Evolutionary conservation across 1,140 invertebrate genomes (phyloP), one percentile per base, ranked within the genome.

Genomic region (Anastrepha obliqua): DNA sequence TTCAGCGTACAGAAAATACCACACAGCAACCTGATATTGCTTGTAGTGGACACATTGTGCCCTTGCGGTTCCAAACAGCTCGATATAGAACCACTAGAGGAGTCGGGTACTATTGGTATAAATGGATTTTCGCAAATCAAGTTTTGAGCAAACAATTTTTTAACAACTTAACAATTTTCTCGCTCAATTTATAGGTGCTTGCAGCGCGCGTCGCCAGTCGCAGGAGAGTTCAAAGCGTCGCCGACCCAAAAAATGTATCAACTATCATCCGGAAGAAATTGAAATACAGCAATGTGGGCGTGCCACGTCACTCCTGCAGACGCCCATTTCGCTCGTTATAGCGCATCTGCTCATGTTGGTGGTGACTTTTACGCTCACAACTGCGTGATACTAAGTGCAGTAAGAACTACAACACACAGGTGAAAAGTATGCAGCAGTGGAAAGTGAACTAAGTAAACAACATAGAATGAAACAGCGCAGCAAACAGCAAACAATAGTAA

Each of bases 1-100:
- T 98, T 98, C 94, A 98, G 97, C 93, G 97, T 98, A 13, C 97
- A 98, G 91, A 98, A 98, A 94, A 97, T 98, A 89, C 97, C 96
- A 62, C 96, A 98, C 91, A 98, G 97, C 90, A 98, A 98, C 94
- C 93, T 98, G 74, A 97, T 98, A 86, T 94, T 98, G 86, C 94
- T 98, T 44, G 98, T 98, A 64, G 97, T 98, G 81, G 97, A 98
- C 92, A 98, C 97, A 0, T 93, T 97, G 87, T 98, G 98, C 94
- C 97, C 97, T 58, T 98, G 98, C 93, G 97, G 97, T 51, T 96
- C 95, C 89, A 97, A 97, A 92, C 96, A 97, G 90, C 94, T 97
- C 65, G 97, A 96, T 91, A 97, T 98, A 89, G 95, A 95, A 59
- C 96, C 97, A 2, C 96, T 96, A 89, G 97, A 98, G 92, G 95